These are phyloP conservation scores for Ascaphus truei DNA, from an alignment of 2,113 vertebrate genomes.

Conservation along the genomic window DNA sequence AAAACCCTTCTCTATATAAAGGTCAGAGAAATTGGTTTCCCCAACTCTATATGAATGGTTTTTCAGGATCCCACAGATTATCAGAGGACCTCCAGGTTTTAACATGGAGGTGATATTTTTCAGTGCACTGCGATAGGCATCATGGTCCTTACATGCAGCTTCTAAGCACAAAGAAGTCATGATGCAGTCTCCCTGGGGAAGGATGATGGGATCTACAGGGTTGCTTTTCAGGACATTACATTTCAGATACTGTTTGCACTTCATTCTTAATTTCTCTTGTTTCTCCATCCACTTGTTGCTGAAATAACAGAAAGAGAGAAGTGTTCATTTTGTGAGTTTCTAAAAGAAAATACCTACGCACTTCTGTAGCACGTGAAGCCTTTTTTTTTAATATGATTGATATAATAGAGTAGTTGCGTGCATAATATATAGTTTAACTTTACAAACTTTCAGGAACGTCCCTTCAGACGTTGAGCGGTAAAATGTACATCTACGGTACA, in stretches of 20 bases:
- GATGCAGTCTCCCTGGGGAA: slow-evolving; percentile 48
- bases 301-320: no score
- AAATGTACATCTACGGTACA: no score
- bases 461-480: no score
- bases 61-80: slow-evolving; percentile 39
- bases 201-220: not conserved
- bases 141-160: slow-evolving; percentile 48
- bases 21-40: no score
- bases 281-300: slow-evolving; percentile 44
- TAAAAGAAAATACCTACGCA: no score
- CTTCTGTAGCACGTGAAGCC: no score
- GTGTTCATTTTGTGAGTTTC: no score
- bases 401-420: no score
- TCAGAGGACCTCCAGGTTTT: slow-evolving; percentile 49
- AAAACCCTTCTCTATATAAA: no score
- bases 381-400: no score
- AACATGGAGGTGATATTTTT: slow-evolving; percentile 43
- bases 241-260: slow-evolving; percentile 49
- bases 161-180: slow-evolving; percentile 58
- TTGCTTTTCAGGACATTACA: slow-evolving; percentile 56
- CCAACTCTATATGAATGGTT: slow-evolving; percentile 48
- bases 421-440: no score
- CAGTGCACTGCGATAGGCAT: slow-evolving; percentile 36
- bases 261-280: slow-evolving; percentile 47
- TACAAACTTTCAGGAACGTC: no score